Evolutionary conservation across 1,140 invertebrate genomes (phyloP).

Genomic region (Drosophila aff.): DNA sequence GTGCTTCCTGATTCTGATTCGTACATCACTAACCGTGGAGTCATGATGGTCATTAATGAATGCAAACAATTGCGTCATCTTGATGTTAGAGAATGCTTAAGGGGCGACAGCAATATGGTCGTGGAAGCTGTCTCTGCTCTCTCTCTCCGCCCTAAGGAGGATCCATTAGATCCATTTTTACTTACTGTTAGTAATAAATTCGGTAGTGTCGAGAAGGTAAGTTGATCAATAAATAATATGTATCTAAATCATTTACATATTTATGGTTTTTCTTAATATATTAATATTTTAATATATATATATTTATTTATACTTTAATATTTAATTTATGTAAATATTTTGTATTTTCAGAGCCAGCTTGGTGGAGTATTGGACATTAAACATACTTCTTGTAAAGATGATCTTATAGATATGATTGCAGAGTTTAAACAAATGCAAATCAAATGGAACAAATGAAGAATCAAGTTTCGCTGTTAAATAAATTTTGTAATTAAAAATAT

Average conservation of each 20-base stretch:
- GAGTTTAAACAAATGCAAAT: no score
- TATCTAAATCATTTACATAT: no score
- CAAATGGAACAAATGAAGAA: neutral
- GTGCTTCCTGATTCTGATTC: no score
- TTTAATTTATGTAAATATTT: neutral
- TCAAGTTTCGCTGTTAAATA: neutral
- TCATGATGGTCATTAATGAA: no score
- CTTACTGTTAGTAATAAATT: no score
- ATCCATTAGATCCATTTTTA: neutral
- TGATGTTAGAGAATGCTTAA: neutral
- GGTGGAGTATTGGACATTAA: neutral
- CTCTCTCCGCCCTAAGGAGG: neutral
- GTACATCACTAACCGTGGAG: no score
- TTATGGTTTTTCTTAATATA: neutral
- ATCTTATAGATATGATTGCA: no score
- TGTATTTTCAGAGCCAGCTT: no score
- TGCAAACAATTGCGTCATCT: no score
- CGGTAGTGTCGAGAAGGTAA: neutral
- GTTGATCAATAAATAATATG: neutral
- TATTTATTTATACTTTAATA: no score
- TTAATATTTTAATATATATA: no score
- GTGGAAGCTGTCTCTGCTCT: neutral
- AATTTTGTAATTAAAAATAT: no score
- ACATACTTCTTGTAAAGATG: neutral
- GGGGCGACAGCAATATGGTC: neutral